Percentiles rank a stretch among this genome's conserved stretches.
Evolutionary conservation across 2,113 vertebrate genomes (phyloP).

Genomic region (Tupaia chinensis): DNA sequence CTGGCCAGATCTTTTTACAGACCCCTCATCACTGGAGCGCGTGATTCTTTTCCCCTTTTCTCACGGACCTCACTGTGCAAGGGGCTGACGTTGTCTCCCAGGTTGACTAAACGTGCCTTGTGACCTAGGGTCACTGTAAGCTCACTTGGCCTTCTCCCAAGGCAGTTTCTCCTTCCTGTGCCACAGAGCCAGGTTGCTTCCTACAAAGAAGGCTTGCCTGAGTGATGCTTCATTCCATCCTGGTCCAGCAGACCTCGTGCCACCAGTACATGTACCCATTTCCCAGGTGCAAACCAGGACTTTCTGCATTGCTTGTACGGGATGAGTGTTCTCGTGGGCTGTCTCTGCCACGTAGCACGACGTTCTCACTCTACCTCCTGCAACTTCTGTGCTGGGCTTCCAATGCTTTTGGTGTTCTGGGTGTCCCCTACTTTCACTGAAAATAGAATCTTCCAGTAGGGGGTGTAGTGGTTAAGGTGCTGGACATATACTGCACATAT

Average conservation of each 20-base stretch:
- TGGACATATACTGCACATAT: no score
- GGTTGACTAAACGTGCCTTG: not conserved
- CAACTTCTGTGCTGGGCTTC: not conserved
- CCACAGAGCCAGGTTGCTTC: not conserved
- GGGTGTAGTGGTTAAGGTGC: no score
- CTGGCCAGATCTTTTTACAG: not conserved
- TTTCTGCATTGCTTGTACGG: accelerated
- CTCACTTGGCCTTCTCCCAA: not conserved
- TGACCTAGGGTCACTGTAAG: not conserved
- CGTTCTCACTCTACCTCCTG: not conserved
- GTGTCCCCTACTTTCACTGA: not conserved
- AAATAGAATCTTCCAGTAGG: not conserved
- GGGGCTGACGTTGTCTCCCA: not conserved
- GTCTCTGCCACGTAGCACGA: accelerated
- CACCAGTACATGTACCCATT: accelerated
- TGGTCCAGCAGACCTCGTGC: not conserved
- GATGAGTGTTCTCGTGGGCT: no score
- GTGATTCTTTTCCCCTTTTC: not conserved
- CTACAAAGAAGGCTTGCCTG: not conserved
- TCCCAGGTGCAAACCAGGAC: not conserved
- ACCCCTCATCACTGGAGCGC: not conserved
- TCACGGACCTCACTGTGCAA: not conserved
- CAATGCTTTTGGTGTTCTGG: not conserved
- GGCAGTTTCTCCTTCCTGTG: not conserved
- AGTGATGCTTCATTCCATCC: not conserved